Base-by-base conservation (phyloP, 1,140 invertebrate genomes). In the Drosophila pallidifrons region DNA sequence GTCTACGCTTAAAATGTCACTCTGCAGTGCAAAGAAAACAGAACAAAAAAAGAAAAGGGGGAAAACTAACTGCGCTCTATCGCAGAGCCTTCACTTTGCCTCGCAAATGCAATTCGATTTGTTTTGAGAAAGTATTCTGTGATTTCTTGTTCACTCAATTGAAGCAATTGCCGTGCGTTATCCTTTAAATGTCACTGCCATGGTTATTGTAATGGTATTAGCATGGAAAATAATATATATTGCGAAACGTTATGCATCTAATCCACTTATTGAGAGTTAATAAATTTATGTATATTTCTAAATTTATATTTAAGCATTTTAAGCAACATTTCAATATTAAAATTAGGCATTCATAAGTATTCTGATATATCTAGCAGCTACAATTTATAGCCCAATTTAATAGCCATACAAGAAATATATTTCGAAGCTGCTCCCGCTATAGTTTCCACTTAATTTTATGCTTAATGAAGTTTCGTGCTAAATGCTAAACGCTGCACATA, bases 41-140 rank as follows among this genome's bases (percentile, higher is more conserved):
- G 16, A 63, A 43, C 1, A 61, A 28, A 32, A 41, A 20, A 10
- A 43, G 1, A 61, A 28, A 32, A 41, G 13, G 5, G 13, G 16
- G 15, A 49, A 38, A 35, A 49, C 30, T 41, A 43, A 30, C 28
- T 28, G 28, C 28, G 28, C n/a, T 32, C 20, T 11, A 32, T 32
- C 32, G 32, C 35, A 38, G 15, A 47, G 35, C 10, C 32, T 55
- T 55, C 13, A 13, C n/a, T 35, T 38, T 8, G 8, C 35, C 2
- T 38, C n/a, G 41, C 38, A 35, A 35, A 35, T n/a, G 38, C 28
- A 60, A 25, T 51, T 46, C 47, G 64, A 68, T 74, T 68, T 58
- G 32, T 41, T 60, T 64, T 65, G 65, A 55, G 49, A 55, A 61
- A 69, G 71, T 10, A 10, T 8, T 38, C 65, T 55, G 60, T 15